Conservation (phyloP, 2,113 vertebrate species). For the Meleagris gallopavo region DNA sequence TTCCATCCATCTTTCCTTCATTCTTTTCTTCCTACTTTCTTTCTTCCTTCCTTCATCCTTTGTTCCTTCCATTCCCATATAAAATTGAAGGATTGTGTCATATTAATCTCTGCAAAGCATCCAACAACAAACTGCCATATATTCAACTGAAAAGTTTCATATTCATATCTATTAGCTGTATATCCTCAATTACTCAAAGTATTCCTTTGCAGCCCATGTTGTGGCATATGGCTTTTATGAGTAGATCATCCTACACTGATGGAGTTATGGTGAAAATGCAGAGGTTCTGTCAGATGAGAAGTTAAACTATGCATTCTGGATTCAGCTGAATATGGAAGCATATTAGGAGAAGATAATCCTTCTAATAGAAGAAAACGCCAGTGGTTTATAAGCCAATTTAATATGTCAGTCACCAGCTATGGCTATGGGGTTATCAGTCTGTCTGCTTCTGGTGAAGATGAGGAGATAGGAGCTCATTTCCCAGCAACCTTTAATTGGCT, state of each 20-base stretch:
- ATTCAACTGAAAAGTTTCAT: not conserved
- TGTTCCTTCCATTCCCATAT: not conserved
- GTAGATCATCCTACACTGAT: not conserved
- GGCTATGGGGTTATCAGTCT: not conserved
- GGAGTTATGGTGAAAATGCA: not conserved
- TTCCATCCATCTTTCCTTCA: not conserved
- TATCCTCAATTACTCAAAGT: not conserved
- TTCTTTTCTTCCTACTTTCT: too few species aligned
- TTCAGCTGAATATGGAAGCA: fast-evolving
- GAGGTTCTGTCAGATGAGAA: fast-evolving
- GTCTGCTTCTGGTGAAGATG: not conserved
- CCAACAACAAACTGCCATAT: not conserved
- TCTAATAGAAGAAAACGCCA: not conserved
- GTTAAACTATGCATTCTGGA: not conserved
- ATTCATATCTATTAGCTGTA: not conserved
- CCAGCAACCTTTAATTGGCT: not conserved
- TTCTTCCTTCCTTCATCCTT: not conserved
- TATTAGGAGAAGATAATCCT: not conserved
- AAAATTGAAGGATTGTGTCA: not conserved
- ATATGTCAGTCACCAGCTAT: not conserved
- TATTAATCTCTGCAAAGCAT: not conserved
- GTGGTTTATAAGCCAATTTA: not conserved
- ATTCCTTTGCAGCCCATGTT: not conserved
- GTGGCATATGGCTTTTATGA: not conserved
- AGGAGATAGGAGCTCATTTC: not conserved